Percentiles rank a stretch among this genome's conserved stretches.
Conservation (phyloP, 2,797 vertebrate species). For the Salarias fasciatus region DNA sequence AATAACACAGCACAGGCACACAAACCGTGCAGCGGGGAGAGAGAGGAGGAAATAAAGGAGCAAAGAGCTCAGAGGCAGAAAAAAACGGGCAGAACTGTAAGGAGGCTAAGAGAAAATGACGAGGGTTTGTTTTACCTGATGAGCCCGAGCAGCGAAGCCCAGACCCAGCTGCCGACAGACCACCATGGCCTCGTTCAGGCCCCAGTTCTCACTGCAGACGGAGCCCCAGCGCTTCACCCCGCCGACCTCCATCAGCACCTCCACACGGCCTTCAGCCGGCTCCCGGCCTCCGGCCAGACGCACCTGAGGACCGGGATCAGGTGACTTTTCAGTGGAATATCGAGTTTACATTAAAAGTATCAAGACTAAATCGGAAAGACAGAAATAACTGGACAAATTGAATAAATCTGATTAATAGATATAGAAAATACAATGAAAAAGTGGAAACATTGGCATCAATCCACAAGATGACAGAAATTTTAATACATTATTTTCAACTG, state of each 20-base stretch:
- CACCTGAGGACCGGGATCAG: slow-evolving; percentile 78
- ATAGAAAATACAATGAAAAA: no score
- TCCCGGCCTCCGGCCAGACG: slow-evolving; percentile 90
- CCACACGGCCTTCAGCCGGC: slow-evolving; percentile 89
- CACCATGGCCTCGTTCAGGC: slow-evolving; percentile 95
- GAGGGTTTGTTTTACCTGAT: slow-evolving; percentile 84
- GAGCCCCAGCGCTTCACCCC: slow-evolving; percentile 89
- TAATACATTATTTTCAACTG: no score
- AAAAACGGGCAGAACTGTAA: background rate
- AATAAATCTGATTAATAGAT: no score
- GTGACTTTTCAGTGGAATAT: no score
- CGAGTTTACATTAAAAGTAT: no score
- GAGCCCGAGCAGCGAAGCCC: slow-evolving; percentile 92
- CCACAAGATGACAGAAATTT: no score
- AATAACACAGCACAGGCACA: slow-evolving; percentile 80
- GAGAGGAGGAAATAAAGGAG: slow-evolving; percentile 21
- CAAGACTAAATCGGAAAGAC: no score
- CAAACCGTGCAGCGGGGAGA: slow-evolving; percentile 66
- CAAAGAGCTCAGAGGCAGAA: slow-evolving; percentile 35
- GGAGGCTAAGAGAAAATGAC: slow-evolving; percentile 1
- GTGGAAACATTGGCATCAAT: no score
- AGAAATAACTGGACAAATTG: no score
- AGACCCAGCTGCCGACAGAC: slow-evolving; percentile 93
- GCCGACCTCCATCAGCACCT: slow-evolving; percentile 88
- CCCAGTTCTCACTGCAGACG: slow-evolving; percentile 94